Evolutionary conservation across 2,797 vertebrate genomes (phyloP).

Genomic region (Mormyrus hasselquistii): DNA sequence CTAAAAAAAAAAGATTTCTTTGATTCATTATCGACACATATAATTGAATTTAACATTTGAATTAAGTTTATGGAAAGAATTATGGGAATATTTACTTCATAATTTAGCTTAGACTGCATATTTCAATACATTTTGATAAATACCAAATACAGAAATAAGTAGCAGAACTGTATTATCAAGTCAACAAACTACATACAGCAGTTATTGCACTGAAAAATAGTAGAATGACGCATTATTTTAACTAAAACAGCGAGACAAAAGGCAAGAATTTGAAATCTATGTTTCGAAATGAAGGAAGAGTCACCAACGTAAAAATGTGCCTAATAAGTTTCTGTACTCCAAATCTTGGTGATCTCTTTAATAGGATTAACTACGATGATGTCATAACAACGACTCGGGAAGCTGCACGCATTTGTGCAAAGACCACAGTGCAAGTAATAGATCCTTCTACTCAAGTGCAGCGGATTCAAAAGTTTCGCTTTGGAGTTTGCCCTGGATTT

Average conservation of each 20-base stretch:
- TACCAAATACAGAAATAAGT: background rate
- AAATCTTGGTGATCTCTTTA: slow-evolving; percentile 62
- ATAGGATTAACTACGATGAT: slow-evolving; percentile 66
- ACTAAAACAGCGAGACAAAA: background rate
- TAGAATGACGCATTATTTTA: background rate
- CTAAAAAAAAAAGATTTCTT: background rate
- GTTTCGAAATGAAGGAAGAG: slow-evolving; percentile 36
- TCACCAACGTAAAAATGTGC: slow-evolving; percentile 31
- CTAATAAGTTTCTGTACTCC: slow-evolving; percentile 44
- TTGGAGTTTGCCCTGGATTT: background rate
- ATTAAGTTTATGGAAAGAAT: background rate
- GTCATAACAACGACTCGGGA: slow-evolving; percentile 51
- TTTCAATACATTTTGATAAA: background rate
- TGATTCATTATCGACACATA: background rate
- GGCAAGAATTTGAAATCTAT: background rate
- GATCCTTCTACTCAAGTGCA: background rate
- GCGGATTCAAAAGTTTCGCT: background rate
- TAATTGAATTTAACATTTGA: background rate
- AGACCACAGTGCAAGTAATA: background rate
- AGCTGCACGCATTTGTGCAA: slow-evolving; percentile 27
- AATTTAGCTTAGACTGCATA: background rate
- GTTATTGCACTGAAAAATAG: background rate
- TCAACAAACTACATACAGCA: background rate
- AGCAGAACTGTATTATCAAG: background rate
- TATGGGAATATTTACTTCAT: background rate